Percentiles rank a stretch among this genome's conserved stretches.
Evolutionary conservation across 2,888 invertebrate species (phyloP).

Genomic region (Lochmaea crataegi): DNA sequence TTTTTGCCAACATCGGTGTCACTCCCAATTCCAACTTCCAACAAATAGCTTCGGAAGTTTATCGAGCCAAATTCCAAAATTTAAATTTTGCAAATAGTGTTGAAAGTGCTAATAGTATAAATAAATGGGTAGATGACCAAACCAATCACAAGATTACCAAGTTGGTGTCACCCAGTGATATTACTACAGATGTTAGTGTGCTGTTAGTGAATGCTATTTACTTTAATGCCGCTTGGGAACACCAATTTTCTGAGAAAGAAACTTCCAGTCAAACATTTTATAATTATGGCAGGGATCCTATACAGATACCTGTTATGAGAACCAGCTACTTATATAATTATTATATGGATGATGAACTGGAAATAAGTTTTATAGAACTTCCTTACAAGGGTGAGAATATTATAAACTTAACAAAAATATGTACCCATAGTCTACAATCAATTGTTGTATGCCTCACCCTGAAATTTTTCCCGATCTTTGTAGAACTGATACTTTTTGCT

Average conservation of each 20-base stretch:
- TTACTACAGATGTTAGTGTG: constrained; percentile 51
- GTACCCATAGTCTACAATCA: too few relatives aligned
- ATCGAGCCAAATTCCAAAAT: constrained; percentile 68
- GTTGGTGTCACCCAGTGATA: constrained; percentile 49
- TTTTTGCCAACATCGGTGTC: constrained; percentile 72
- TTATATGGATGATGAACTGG: constrained; percentile 52
- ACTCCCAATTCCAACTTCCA: constrained; percentile 69
- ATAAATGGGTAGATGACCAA: constrained; percentile 60
- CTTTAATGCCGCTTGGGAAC: constrained; percentile 57
- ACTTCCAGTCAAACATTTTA: constrained; percentile 51
- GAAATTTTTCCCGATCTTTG: too few relatives aligned
- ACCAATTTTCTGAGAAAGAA: constrained; percentile 48
- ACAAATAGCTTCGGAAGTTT: constrained; percentile 70
- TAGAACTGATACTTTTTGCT: too few relatives aligned
- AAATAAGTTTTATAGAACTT: constrained; percentile 57
- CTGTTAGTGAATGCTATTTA: constrained; percentile 61
- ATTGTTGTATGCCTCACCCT: too few relatives aligned
- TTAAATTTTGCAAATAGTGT: constrained; percentile 51
- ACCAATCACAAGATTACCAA: constrained; percentile 59
- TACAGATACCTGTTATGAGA: constrained; percentile 57
- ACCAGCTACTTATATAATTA: constrained; percentile 50
- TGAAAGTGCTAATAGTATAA: constrained; percentile 54
- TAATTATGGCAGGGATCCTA: constrained; percentile 42
- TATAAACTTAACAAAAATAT: neutral
- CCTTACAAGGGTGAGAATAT: constrained; percentile 50